A percentile compares a stretch with the other conserved stretches of the same genome.
These are phyloP conservation scores for Fissipunctia ypsillon DNA, from an alignment of 2,888 invertebrate genomes.

Conservation along the genomic window DNA sequence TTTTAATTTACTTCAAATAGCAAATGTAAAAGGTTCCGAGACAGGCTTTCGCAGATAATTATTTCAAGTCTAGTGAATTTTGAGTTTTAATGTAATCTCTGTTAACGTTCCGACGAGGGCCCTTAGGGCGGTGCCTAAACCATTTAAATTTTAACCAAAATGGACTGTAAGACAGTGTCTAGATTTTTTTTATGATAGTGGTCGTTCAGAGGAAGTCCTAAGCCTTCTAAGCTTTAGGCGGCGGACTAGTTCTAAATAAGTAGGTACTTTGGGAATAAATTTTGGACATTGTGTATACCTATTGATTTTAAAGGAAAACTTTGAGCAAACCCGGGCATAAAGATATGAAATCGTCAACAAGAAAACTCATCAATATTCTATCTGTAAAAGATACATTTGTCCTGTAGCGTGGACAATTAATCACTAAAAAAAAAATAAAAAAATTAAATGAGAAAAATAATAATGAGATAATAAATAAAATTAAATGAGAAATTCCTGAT, in stretches of 20 bases:
- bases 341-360: neutral
- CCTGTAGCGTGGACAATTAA: neutral
- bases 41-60: slow-evolving; percentile 37
- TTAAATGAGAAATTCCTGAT: neutral
- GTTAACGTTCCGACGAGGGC: neutral
- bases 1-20: slow-evolving; percentile 29
- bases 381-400: neutral
- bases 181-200: neutral
- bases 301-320: neutral
- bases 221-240: neutral
- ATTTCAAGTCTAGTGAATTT: slow-evolving; percentile 42
- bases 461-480: no score
- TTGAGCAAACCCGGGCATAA: neutral
- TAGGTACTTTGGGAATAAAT: neutral
- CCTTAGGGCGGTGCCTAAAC: neutral
- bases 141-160: slow-evolving; percentile 14
- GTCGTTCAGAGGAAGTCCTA: neutral
- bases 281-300: neutral
- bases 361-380: neutral
- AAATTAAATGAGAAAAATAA: no score
- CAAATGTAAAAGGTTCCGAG: slow-evolving; percentile 19
- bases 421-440: no score
- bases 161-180: neutral
- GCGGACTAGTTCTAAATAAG: neutral
- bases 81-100: slow-evolving; percentile 29